A percentile compares a stretch with the other conserved stretches of the same genome.
These are phyloP conservation scores for Myotis myotis DNA, from an alignment of 2,797 vertebrate genomes.

Conservation along the genomic window DNA sequence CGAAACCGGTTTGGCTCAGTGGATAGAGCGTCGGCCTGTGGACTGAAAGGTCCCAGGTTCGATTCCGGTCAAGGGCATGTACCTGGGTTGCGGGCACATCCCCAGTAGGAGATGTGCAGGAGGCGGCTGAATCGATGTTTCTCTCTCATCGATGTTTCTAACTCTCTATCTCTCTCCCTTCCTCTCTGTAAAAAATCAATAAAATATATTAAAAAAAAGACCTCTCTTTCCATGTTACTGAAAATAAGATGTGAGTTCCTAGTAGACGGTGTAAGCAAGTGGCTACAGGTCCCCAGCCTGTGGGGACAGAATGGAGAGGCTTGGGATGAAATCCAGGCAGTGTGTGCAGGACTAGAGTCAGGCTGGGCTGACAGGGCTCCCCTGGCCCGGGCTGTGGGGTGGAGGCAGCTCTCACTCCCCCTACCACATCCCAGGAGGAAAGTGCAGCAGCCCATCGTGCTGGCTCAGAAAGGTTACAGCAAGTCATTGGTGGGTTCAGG, in stretches of 20 bases:
- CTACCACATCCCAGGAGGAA: not conserved
- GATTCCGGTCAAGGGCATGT: too few relatives aligned
- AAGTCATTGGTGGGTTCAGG: not conserved
- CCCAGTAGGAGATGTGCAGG: too few relatives aligned
- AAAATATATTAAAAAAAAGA: too few relatives aligned
- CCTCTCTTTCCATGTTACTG: not conserved
- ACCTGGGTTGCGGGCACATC: too few relatives aligned
- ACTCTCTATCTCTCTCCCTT: too few relatives aligned
- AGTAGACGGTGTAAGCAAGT: not conserved
- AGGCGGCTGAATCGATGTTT: too few relatives aligned
- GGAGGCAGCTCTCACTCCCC: not conserved
- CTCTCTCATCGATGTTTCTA: too few relatives aligned
- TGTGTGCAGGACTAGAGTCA: not conserved
- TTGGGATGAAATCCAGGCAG: not conserved
- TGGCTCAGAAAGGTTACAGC: not conserved
- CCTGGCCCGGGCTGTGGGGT: not conserved
- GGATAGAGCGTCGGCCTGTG: too few relatives aligned
- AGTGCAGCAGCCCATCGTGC: too few relatives aligned
- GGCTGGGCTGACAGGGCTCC: not conserved
- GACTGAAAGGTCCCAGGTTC: too few relatives aligned
- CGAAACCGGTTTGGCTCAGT: too few relatives aligned
- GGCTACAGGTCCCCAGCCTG: not conserved
- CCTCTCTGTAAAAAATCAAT: too few relatives aligned
- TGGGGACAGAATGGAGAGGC: not conserved
- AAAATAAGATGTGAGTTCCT: not conserved